Conservation (phyloP, 2,113 vertebrate genomes). For the Ochotona curzoniae region DNA sequence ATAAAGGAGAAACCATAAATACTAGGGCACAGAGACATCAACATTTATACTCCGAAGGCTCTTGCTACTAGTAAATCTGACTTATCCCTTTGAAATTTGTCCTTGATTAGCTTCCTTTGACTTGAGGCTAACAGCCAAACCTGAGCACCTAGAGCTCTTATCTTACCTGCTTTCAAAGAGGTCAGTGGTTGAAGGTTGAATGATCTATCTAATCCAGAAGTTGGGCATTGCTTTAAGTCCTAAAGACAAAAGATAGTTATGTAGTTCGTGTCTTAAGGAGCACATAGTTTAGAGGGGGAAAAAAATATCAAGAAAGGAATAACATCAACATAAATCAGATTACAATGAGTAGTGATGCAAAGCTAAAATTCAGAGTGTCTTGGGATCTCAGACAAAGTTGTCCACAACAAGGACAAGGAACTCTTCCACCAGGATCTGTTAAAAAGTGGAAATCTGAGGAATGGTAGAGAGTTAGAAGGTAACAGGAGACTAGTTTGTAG, state of each 20-base stretch:
- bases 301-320: neutral
- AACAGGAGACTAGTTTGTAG: neutral
- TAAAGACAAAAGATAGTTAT: neutral
- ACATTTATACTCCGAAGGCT: constrained; percentile 11
- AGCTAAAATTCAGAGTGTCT: neutral
- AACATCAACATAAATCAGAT: neutral
- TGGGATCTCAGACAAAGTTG: neutral
- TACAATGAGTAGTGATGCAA: neutral
- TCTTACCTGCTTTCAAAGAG: constrained; percentile 3
- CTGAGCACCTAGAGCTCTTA: constrained; percentile 23
- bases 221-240: neutral
- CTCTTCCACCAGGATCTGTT: neutral
- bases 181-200: neutral
- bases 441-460: neutral
- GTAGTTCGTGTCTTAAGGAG: neutral
- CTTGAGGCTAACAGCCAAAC: neutral
- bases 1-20: constrained; percentile 69
- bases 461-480: neutral
- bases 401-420: neutral
- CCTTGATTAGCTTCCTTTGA: neutral
- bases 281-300: neutral
- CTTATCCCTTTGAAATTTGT: constrained; percentile 16
- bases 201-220: neutral
- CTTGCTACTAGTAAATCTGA: constrained; percentile 22
- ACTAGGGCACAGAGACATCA: constrained; percentile 40